Base-by-base conservation (phyloP, 2,888 invertebrate genomes). In the Molanna angustata region DNA sequence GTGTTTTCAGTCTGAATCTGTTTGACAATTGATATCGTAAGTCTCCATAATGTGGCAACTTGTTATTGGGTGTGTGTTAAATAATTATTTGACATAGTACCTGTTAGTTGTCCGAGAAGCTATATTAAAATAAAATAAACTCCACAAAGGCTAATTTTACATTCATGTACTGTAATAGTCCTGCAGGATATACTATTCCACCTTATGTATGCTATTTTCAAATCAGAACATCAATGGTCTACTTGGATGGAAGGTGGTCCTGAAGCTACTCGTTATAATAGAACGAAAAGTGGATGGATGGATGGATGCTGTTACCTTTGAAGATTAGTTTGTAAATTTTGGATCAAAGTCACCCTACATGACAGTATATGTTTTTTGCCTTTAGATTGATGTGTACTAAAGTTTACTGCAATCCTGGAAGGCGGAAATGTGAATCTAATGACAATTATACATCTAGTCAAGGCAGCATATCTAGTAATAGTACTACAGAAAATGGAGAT, bases 371-470 rank as follows among this genome's bases (percentile, higher is more conserved):
- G 48, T 54, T 21, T 41, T 13, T 47, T 49, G 27, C 17, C 40
- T 57, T 2, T 60, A 76, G 76, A 66, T 67, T 78, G 61, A 73
- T 83, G 68, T 83, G 80, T 66, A 81, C 83, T 1, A 82, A 83
- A 68, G 79, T 83, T 11, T 83, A 82, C 65, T 73, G 79, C 55
- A 78, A 81, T 59, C 82, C 82, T 1, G 65, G 70, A 2, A 65
- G 70, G 68, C 7, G 67, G 61, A 61, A 32, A 20, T 48, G 46
- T 27, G 47, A 37, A 17, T 27, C 49, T 4, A 35, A 19, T 32
- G 40, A 67, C 11, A 45, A 57, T 54, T 54, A 1, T 64, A 60
- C 16, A 63, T 65, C 52, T 61, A 62, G 27, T 58, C 60, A 1
- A 61, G 66, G 4, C 43, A 67, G 11, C 60, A 63, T 7, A 7